Evolutionary conservation across 2,113 vertebrate genomes (phyloP), one percentile per base, ranked within the genome.

Genomic region (Lepus americanus): DNA sequence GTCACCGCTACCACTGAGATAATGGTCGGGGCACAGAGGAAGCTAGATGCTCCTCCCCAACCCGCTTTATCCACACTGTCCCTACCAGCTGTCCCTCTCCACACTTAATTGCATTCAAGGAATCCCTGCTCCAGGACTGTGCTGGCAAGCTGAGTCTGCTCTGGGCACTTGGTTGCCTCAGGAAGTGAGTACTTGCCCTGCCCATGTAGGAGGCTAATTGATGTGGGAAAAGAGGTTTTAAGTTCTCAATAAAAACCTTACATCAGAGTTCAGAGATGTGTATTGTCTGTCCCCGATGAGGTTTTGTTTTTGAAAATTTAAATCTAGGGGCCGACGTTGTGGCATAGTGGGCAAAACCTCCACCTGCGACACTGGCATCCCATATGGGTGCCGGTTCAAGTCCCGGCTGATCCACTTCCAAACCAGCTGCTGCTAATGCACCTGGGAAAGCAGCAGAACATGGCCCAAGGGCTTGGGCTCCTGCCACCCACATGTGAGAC

Each of bases 201-300:
- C 25, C 8, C 19, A 59, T 17, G 9, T 4, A 17, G 64, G 23
- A 72, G 17, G 44, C 44, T 61, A 9, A 59, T 0, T 44, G 53
- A 55, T 67, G 17, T 53, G 78, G 16, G 49, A 81, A 96, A 20
- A 92, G 23, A 53, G 49, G 49, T 51, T 80, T 79, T 70, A 53
- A 81, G 11, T 81, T 90, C 44, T 17, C 29, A 76, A 84, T 85
- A 67, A n/a, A 91, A 80, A 91, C 80, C 10, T 51, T 77, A 89
- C 44, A 69, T 39, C 67, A 94, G 25, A 63, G 51, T 49, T 88
- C 77, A 88, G 73, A 87, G 55, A 87, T 83, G 11, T 66, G 25
- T 85, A 89, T 85, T 92, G 25, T 89, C 67, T 80, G 36, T 59
- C 33, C 23, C 49, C 3, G 36, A 31, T 25, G 36, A 44, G 44